phyloP scores from a whole-genome alignment of 2,888 invertebrate genomes.

The Suillia variegata region DNA sequence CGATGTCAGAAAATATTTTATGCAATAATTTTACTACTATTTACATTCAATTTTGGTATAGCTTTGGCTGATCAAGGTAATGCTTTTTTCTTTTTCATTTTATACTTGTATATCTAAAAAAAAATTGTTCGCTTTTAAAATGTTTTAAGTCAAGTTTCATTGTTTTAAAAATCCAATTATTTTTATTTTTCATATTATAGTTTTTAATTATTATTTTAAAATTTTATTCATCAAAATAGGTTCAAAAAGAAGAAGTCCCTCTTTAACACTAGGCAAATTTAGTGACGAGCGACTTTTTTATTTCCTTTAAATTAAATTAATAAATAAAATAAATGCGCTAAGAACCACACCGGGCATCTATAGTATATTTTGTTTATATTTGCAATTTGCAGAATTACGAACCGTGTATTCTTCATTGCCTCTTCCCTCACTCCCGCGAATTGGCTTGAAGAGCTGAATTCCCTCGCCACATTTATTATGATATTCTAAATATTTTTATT shows the following conservation, averaged over 20 bases:
- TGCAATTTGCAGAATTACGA: no score
- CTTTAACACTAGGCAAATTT: no score
- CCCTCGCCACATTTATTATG: no score
- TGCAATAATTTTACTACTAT: background rate
- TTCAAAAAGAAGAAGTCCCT: background rate
- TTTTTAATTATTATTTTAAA: no score
- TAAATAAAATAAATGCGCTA: no score
- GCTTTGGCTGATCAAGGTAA: slow-evolving; percentile 29
- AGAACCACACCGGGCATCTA: no score
- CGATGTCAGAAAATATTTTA: background rate
- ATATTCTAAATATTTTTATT: no score
- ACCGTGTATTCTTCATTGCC: no score
- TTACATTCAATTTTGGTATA: background rate
- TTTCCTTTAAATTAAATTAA: background rate
- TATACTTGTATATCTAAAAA: background rate
- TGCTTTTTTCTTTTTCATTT: background rate
- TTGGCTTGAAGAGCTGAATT: no score
- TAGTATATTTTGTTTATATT: no score
- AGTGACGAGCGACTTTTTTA: no score
- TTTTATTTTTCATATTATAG: background rate
- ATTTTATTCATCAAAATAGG: background rate
- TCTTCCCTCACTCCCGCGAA: no score
- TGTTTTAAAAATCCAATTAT: background rate
- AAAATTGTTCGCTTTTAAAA: background rate
- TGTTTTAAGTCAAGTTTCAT: background rate